Base-by-base conservation (phyloP, 2,797 vertebrate species). In the Thripadectes ignobilis region DNA sequence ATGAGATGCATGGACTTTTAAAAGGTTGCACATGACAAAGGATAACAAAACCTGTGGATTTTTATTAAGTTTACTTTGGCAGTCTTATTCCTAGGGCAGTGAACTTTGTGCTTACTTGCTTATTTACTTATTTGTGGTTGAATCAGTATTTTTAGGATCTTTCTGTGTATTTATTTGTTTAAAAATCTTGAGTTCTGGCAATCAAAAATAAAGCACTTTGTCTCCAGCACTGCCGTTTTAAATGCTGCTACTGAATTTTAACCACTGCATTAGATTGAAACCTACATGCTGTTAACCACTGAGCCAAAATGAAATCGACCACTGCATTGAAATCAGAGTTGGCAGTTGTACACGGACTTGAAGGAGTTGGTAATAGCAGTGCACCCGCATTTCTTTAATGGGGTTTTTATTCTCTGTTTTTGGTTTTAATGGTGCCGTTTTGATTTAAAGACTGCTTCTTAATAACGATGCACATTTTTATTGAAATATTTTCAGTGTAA, bases 271-370 rank as follows among this genome's bases (percentile, higher is more conserved):
- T 98, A 98, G 97, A 97, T 97, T 98, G 97, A 97, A 98, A 97
- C 97, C 97, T 98, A 88, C 98, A 97, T 97, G 97, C 97, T 98
- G 98, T 98, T 98, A 98, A 98, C 97, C 97, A 97, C 96, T 97
- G 97, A 98, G 97, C 97, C 98, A 98, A 98, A 97, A 97, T 97
- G 97, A 97, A 98, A 98, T 98, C 89, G 96, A 98, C 97, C 97
- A 97, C 95, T 96, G 95, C 97, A 98, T 97, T 98, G 98, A 98
- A 98, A 98, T 98, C 97, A 97, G 97, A 97, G 90, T 98, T 98
- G 97, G 97, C 97, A 97, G 96, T 98, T 97, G 96, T 97, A 81
- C 88, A 91, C 91, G 91, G 96, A 95, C 96, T 98, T 97, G 96
- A 98, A 98, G 95, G 95, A 97, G 97, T 97, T 96, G 92, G 78